phyloP scores from a whole-genome alignment of 1,140 invertebrate genomes.

The Saccostrea glomerata region DNA sequence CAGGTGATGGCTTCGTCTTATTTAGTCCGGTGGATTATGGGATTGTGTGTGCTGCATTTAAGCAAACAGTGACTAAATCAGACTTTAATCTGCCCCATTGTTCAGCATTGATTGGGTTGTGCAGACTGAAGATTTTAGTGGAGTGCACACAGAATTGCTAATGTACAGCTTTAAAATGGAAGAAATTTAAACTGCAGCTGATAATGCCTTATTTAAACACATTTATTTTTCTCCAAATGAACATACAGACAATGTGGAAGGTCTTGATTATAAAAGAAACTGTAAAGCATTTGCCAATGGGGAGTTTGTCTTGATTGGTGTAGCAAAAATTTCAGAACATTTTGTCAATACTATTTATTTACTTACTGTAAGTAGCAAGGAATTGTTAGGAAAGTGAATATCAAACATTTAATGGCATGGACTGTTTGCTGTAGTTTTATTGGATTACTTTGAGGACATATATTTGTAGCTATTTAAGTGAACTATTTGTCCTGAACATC shows the following conservation, averaged over 20 bases:
- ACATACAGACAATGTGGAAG: not conserved
- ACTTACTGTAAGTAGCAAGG: not conserved
- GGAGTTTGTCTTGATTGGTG: not conserved
- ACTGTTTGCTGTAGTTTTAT: not conserved
- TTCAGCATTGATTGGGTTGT: not conserved
- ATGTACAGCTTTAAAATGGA: slow-evolving; percentile 14
- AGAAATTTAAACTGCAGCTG: slow-evolving; percentile 13
- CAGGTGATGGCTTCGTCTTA: not conserved
- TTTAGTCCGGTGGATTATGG: not conserved
- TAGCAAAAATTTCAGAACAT: not conserved
- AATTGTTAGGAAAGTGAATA: slow-evolving; percentile 24
- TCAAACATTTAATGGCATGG: not conserved
- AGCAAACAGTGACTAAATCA: not conserved
- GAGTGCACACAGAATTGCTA: slow-evolving; percentile 1
- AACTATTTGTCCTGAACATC: too few relatives aligned
- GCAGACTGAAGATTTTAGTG: slow-evolving; percentile 10
- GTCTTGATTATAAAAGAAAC: not conserved
- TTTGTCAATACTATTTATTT: not conserved
- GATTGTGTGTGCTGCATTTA: not conserved
- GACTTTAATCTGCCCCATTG: not conserved
- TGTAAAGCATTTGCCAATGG: not conserved
- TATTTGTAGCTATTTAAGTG: too few relatives aligned
- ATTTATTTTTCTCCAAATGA: slow-evolving; percentile 26
- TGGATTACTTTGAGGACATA: not conserved
- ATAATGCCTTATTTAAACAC: slow-evolving; percentile 26